Conservation (phyloP, 2,113 vertebrate genomes). For the Balaenoptera acutorostrata region DNA sequence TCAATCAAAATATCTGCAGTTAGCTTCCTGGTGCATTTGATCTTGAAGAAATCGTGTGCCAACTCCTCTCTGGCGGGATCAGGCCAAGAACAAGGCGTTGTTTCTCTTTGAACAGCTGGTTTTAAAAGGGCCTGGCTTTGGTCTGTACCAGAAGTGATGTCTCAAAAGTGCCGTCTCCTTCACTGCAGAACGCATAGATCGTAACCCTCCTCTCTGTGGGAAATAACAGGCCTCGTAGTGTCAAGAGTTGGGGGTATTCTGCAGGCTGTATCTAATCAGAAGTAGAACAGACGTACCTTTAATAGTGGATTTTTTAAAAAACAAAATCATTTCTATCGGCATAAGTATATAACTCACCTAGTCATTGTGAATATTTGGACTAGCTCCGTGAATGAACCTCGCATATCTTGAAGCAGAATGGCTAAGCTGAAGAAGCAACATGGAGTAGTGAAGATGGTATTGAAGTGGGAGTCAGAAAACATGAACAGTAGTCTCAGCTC, state of each 20-base stretch:
- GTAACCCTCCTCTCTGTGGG: neutral
- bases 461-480: neutral
- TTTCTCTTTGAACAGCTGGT: neutral
- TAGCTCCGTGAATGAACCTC: neutral
- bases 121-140: neutral
- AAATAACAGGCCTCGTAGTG: neutral
- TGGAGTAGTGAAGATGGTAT: neutral
- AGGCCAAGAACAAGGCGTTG: neutral
- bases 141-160: neutral
- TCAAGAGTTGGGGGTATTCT: neutral
- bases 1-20: conserved; percentile 6
- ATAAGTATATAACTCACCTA: neutral
- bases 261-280: neutral
- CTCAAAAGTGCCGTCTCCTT: neutral
- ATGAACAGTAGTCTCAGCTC: neutral
- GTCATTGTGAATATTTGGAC: neutral
- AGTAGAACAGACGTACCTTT: neutral
- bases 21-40: neutral
- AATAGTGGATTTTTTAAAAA: neutral
- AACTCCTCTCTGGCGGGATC: neutral
- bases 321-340: neutral
- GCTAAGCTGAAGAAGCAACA: conserved; percentile 1
- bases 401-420: neutral
- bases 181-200: neutral
- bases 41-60: neutral